Evolutionary conservation across 2,113 vertebrate species (phyloP), one percentile per base, ranked within the genome.

Genomic region (Poeciliopsis turrubarensis): DNA sequence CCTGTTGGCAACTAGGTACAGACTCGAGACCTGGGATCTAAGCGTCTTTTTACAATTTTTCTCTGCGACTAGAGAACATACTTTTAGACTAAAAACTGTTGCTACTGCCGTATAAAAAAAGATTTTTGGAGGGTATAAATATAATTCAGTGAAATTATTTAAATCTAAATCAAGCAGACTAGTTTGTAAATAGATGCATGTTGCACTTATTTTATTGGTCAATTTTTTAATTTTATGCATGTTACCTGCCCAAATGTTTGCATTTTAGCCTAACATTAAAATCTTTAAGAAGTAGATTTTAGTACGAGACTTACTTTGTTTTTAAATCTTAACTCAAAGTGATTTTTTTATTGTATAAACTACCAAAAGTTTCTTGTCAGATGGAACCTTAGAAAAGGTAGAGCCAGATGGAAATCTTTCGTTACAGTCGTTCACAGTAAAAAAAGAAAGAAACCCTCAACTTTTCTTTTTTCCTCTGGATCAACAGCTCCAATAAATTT

Each of bases 401-500:
- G 70, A 72, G 51, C n/a, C 87, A 81, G 78, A 88, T 91, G 87
- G 87, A 92, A 91, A 91, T 86, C 90, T 78, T 78, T 80, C 87
- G 79, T 91, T 90, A 89, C 90, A 90, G 90, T 92, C 84, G 82
- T 88, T 90, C 77, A 83, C 86, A 86, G 5, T 5, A 27, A 41
- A 67, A 67, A 81, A 82, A 91, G 91, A 90, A 41, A 13, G 92
- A 90, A 41, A 13, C 90, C 87, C 89, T 86, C 86, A 73, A 91
- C 89, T 89, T 90, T 91, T 92, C 84, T 89, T 89, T 88, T 81
- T 89, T 91, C 86, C 87, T 83, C 77, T 57, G 85, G 90, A 93
- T 93, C 92, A 93, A 92, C 91, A 93, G 90, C 86, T 86, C 88
- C 89, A 89, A 93, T 94, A 92, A 91, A 93, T 94, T 94, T 93